phyloP scores from a whole-genome alignment of 2,888 invertebrate species.

The Apodemia mormo region DNA sequence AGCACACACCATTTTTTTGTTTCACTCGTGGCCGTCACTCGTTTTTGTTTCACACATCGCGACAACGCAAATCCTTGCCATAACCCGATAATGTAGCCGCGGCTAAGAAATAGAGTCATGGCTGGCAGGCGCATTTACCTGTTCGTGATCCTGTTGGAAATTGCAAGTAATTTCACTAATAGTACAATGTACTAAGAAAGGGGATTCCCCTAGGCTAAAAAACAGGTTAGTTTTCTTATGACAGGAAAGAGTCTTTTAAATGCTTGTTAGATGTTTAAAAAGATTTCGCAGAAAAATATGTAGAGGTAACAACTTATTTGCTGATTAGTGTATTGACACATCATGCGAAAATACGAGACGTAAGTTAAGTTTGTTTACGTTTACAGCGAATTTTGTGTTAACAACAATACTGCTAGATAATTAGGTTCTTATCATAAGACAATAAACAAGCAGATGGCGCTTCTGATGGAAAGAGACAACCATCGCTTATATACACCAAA shows the following conservation, averaged over 20 bases:
- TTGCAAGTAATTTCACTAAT: slow-evolving; percentile 13
- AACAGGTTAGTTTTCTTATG: slow-evolving; percentile 7
- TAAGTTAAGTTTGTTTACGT: not conserved
- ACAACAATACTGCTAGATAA: no score
- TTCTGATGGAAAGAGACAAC: no score
- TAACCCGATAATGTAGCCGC: not conserved
- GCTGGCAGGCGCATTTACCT: slow-evolving; percentile 12
- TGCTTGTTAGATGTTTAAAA: not conserved
- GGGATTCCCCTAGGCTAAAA: slow-evolving; percentile 6
- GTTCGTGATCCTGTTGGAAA: slow-evolving; percentile 18
- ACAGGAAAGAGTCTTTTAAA: not conserved
- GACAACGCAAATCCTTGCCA: not conserved
- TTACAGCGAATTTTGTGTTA: not conserved
- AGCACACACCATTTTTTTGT: no score
- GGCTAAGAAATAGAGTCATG: not conserved
- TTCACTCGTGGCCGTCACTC: no score
- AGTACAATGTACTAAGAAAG: slow-evolving; percentile 1
- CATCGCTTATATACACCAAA: no score
- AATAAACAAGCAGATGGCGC: no score
- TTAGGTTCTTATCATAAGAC: no score
- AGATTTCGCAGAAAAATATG: not conserved
- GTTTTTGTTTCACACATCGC: no score
- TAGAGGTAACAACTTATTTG: not conserved
- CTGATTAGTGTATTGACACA: not conserved
- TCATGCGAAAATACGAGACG: not conserved